Evolutionary conservation across 2,888 invertebrate genomes (phyloP).

Genomic region (Cerastis leucographa): DNA sequence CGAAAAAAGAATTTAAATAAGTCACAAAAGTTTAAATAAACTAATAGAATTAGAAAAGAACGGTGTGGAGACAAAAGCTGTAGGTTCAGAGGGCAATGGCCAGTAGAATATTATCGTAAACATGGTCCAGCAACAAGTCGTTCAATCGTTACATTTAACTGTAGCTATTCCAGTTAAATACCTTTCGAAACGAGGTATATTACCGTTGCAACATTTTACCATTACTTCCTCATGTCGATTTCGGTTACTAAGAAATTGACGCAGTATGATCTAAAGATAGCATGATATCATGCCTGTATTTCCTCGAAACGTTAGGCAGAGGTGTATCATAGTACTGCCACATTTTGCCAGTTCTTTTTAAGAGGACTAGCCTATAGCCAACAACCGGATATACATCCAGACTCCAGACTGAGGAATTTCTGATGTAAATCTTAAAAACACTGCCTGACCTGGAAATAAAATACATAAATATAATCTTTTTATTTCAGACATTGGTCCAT

Average conservation of each 20-base stretch:
- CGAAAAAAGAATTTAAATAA: too few species aligned
- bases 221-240: constrained; percentile 31
- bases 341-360: background rate
- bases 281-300: background rate
- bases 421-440: background rate
- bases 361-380: background rate
- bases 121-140: constrained; percentile 9
- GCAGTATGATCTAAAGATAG: background rate
- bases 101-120: background rate
- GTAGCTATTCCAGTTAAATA: constrained; percentile 33
- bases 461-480: too few species aligned
- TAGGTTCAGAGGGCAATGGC: constrained; percentile 11
- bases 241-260: constrained; percentile 2
- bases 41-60: background rate
- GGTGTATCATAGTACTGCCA: too few species aligned
- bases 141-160: constrained; percentile 36
- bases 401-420: background rate
- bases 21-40: too few species aligned
- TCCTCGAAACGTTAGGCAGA: background rate
- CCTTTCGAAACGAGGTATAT: constrained; percentile 22
- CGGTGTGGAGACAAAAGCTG: background rate
- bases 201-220: constrained; percentile 20
- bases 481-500: too few species aligned
- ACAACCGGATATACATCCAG: background rate
- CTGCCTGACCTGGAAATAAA: too few species aligned